A percentile compares a stretch with the other conserved stretches of the same genome.
Conservation (phyloP, 2,797 vertebrate species). For the Eurystomus glaucurus region DNA sequence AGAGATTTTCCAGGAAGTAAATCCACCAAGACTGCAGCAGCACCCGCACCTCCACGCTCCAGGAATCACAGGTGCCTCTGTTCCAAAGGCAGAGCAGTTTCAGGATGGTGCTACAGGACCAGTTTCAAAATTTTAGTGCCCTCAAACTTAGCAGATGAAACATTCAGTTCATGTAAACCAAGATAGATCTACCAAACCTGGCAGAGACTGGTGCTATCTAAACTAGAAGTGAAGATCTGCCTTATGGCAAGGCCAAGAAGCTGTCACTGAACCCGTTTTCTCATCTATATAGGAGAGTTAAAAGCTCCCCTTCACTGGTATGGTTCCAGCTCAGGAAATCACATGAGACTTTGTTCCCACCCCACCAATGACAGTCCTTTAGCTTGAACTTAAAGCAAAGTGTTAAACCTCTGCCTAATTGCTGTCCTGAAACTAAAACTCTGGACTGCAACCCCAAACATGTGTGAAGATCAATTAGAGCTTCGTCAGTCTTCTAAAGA, state of each 20-base stretch:
- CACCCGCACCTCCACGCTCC: neutral
- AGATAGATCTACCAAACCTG: neutral
- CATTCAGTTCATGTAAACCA: neutral
- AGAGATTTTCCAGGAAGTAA: constrained; percentile 35
- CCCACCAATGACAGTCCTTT: neutral
- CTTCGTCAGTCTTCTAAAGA: neutral
- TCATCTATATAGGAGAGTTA: neutral
- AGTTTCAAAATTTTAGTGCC: neutral
- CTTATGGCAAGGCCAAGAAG: neutral
- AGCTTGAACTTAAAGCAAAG: neutral
- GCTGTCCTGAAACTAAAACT: neutral
- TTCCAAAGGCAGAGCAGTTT: neutral
- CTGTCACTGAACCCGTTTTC: neutral
- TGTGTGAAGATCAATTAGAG: neutral
- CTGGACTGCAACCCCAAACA: neutral
- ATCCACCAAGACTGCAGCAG: neutral
- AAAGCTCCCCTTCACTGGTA: neutral
- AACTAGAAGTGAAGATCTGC: neutral
- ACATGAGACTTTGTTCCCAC: neutral
- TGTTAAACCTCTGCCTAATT: neutral
- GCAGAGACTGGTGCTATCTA: neutral
- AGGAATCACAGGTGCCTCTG: neutral
- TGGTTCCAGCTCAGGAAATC: neutral
- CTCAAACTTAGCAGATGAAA: neutral
- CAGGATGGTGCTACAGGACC: neutral